Evolutionary conservation across 2,797 vertebrate species (phyloP).

Genomic region (Rhabdophis nuchalis): DNA sequence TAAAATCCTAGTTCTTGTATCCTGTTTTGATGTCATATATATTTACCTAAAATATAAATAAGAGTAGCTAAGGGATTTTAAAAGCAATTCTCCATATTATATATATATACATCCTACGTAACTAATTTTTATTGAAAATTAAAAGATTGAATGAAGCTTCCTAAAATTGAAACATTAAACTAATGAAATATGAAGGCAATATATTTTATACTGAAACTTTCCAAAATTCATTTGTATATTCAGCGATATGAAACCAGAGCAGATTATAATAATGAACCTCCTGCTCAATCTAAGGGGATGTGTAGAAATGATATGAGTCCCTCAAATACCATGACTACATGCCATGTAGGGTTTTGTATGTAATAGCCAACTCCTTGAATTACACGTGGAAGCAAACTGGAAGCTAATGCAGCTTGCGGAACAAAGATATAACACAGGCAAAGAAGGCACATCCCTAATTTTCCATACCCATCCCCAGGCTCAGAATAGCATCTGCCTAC

Average conservation of each 20-base stretch:
- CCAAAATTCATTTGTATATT: not conserved
- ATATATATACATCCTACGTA: not conserved
- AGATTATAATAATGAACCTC: not conserved
- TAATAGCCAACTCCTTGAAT: not conserved
- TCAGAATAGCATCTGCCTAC: not conserved
- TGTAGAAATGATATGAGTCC: not conserved
- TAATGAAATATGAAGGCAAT: not conserved
- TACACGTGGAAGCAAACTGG: not conserved
- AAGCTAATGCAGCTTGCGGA: not conserved
- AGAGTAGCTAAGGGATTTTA: not conserved
- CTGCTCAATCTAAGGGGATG: not conserved
- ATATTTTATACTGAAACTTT: not conserved
- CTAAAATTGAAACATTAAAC: not conserved
- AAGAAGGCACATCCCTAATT: not conserved
- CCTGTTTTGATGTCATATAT: not conserved
- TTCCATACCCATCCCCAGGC: not conserved
- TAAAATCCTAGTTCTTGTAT: not conserved
- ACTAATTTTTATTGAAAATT: slow-evolving; percentile 3
- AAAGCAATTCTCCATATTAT: not conserved
- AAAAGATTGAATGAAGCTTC: not conserved
- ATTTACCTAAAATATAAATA: not conserved
- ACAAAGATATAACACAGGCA: not conserved
- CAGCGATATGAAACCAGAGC: not conserved
- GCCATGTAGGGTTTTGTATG: not conserved
- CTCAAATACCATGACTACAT: not conserved